These are phyloP conservation scores for Onychostruthus taczanowskii DNA, from an alignment of 2,113 vertebrate genomes.

Conservation along the genomic window DNA sequence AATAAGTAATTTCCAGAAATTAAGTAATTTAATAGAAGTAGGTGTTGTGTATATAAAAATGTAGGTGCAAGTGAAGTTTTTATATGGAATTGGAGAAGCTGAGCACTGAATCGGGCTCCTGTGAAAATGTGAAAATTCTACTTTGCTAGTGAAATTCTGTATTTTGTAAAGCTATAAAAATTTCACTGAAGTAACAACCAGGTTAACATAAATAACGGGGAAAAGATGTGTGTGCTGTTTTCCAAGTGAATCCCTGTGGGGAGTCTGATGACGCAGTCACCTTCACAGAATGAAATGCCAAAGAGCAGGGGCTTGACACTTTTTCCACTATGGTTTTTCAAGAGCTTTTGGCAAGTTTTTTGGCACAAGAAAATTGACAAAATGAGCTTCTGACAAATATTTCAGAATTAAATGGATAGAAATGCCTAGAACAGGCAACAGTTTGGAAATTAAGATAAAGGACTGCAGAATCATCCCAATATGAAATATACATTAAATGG, in stretches of 20 bases:
- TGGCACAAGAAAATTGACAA: not conserved
- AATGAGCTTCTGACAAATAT: not conserved
- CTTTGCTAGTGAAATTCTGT: not conserved
- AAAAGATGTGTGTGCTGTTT: not conserved
- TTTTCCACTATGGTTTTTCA: not conserved
- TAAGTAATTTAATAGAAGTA: not conserved
- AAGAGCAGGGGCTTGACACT: not conserved
- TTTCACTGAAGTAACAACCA: not conserved
- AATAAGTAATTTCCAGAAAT: not conserved
- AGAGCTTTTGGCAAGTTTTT: not conserved
- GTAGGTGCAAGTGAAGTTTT: not conserved
- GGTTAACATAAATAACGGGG: not conserved
- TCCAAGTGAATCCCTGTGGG: not conserved
- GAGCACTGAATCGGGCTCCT: not conserved
- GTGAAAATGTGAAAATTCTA: not conserved
- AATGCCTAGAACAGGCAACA: not conserved
- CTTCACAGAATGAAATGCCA: not conserved
- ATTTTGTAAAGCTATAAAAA: not conserved
- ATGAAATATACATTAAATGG: not conserved
- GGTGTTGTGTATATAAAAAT: not conserved
- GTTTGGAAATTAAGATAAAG: not conserved
- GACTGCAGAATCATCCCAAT: not conserved
- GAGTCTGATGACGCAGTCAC: constrained; percentile 29
- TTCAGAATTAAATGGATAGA: not conserved
- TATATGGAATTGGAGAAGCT: not conserved